Evolutionary conservation across 2,797 vertebrate genomes (phyloP), one percentile per base, ranked within the genome.

Genomic region (Eutrigla gurnardus): DNA sequence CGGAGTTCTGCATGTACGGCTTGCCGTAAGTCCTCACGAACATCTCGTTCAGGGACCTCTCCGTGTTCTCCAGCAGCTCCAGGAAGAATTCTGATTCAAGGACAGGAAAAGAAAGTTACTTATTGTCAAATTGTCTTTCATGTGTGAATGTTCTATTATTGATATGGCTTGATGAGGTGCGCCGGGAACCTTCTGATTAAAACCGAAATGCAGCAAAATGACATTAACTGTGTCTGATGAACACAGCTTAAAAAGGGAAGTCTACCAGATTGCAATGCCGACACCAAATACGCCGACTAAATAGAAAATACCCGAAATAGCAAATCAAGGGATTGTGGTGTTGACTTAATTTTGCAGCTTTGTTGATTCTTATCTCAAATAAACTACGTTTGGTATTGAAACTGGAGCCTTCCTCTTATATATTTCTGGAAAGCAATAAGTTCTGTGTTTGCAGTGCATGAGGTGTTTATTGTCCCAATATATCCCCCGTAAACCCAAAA

Each of bases 1-100:
- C 97, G 0, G 97, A 96, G 85, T 99, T 98, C 93, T 99, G 97
- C 95, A 97, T 97, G 93, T 98, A 99, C 43, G 98, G 92, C 91
- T 97, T 97, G 12, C 98, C 98, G 0, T 98, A 99, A 0, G 98
- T 99, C 83, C 96, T 95, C 36, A 97, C 94, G 75, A 99, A 99
- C 97, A 99, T 98, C 87, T 98, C 96, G 0, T 99, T 97, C 66
- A 99, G 88, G 42, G 98, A 99, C 60, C 95, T 94, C 84, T 99
- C 97, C 0, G 97, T 97, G 9, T 97, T 98, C 87, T 98, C 96
- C 89, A 99, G 93, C 17, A 99, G 95, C 84, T 98, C 97, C 87
- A 97, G 93, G 93, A 99, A 98, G 91, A 98, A 98, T 88, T 98
- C 98, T 96, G 82, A 7, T 70, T 32, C 25, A 47, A 53, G 50